A percentile compares a stretch with the other conserved stretches of the same genome.
These are phyloP conservation scores for Agelaius tricolor DNA, from an alignment of 2,113 vertebrate genomes.

Conservation along the genomic window DNA sequence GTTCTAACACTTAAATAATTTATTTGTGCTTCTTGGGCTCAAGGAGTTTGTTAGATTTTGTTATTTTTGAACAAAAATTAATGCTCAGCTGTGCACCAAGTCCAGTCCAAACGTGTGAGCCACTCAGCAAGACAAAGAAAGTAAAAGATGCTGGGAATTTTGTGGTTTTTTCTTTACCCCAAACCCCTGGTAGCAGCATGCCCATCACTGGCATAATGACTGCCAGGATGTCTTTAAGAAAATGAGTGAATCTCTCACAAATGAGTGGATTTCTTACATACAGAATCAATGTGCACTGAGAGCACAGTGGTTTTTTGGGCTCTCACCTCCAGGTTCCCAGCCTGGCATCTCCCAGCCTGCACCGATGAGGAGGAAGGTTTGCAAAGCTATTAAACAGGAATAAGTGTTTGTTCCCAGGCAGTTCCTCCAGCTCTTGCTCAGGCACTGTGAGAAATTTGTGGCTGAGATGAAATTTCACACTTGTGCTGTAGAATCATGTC, in stretches of 20 bases:
- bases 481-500: neutral
- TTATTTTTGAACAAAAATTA: neutral
- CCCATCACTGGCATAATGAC: neutral
- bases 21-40: neutral
- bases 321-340: neutral
- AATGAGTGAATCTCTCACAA: neutral
- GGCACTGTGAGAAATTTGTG: neutral
- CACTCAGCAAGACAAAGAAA: neutral
- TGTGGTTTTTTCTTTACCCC: neutral
- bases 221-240: neutral
- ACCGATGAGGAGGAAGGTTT: neutral
- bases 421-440: neutral
- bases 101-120: neutral
- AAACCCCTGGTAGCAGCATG: neutral
- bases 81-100: neutral
- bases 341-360: neutral
- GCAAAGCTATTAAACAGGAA: neutral
- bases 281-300: neutral
- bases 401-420: neutral
- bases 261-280: neutral
- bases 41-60: neutral
- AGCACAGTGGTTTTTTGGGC: too few relatives aligned
- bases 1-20: neutral
- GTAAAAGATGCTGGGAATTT: neutral
- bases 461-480: neutral